Conservation (phyloP, 2,113 vertebrate species). For the Genyomyrus donnyi region DNA sequence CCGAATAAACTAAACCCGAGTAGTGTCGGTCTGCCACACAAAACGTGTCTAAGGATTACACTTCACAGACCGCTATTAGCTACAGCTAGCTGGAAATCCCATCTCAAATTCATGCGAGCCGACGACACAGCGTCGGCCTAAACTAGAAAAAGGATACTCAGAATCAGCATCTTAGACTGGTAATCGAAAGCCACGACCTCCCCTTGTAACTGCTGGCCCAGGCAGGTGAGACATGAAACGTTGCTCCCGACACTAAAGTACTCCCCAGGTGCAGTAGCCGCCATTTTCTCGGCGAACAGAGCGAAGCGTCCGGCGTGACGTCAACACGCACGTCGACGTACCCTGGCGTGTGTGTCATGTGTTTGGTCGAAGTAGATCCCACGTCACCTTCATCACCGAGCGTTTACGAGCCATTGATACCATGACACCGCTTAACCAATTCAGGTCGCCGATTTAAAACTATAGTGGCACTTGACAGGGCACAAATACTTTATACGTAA, state of each 20-base stretch:
- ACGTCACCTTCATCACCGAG: neutral
- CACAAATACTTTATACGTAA: neutral
- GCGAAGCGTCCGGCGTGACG: conserved; percentile 63
- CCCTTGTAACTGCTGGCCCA: conserved; percentile 71
- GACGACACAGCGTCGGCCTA: neutral
- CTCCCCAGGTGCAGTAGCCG: conserved; percentile 96
- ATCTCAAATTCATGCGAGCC: neutral
- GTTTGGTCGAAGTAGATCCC: too few relatives aligned
- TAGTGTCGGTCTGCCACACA: neutral
- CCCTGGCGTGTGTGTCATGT: neutral
- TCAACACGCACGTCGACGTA: conserved; percentile 59
- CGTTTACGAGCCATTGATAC: neutral
- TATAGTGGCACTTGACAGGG: neutral
- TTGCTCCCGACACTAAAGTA: conserved; percentile 91
- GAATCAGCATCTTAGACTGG: conserved; percentile 77
- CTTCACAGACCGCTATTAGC: neutral
- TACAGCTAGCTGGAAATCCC: neutral
- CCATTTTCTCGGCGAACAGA: conserved; percentile 85
- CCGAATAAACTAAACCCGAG: neutral
- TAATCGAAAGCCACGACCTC: conserved; percentile 78
- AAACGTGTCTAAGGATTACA: neutral
- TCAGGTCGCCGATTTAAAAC: neutral
- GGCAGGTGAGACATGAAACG: conserved; percentile 82
- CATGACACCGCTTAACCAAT: neutral
- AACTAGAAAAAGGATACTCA: conserved; percentile 66